These are phyloP conservation scores for Polietes domitor DNA, from an alignment of 2,888 invertebrate species.

Conservation along the genomic window DNA sequence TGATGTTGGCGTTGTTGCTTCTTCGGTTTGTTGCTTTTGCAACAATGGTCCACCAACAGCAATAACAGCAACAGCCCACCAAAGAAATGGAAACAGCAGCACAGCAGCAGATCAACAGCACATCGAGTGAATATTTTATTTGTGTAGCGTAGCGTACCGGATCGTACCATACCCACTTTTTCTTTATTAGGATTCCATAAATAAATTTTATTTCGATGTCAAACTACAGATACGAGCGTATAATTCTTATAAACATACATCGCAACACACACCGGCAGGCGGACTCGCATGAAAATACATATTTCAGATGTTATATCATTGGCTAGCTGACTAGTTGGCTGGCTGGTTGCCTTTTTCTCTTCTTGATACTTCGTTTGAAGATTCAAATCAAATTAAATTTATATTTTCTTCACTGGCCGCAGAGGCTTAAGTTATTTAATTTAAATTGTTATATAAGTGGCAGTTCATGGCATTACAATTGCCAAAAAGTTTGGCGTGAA, in stretches of 20 bases:
- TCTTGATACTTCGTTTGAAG: not conserved
- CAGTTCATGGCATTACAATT: not conserved
- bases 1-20: slow-evolving; percentile 9
- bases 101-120: too few species aligned
- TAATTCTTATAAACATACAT: slow-evolving; percentile 30
- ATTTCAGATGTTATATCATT: slow-evolving; percentile 13
- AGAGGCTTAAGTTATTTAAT: slow-evolving; percentile 4
- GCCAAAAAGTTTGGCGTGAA: not conserved
- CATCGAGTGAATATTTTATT: not conserved
- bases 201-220: slow-evolving; percentile 46
- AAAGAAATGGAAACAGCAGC: not conserved
- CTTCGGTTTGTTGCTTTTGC: slow-evolving; percentile 14
- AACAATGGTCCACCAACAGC: slow-evolving; percentile 1
- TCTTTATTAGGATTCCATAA: slow-evolving; percentile 39
- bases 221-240: slow-evolving; percentile 27
- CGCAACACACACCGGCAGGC: not conserved
- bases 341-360: not conserved
- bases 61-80: not conserved
- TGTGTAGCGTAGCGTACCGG: too few species aligned
- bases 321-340: too few species aligned
- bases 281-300: not conserved
- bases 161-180: not conserved
- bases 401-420: not conserved
- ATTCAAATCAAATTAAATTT: slow-evolving; percentile 19
- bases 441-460: slow-evolving; percentile 10